These are phyloP conservation scores for Diploscapter pachys DNA, from an alignment of 1,140 invertebrate genomes.

Conservation along the genomic window DNA sequence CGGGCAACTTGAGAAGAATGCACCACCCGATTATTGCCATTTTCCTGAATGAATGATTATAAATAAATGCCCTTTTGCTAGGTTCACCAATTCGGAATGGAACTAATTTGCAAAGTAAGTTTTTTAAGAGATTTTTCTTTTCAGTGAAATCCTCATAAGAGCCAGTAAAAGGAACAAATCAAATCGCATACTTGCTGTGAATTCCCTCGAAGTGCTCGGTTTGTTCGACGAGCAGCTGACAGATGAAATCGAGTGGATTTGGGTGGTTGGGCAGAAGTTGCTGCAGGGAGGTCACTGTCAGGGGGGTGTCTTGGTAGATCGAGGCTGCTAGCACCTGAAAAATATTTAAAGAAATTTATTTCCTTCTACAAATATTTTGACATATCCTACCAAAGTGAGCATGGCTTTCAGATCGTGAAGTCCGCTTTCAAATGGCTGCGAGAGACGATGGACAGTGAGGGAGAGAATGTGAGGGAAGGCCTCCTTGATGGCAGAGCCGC, in stretches of 20 bases:
- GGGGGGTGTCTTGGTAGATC: constrained; percentile 83
- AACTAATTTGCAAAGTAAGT: no score
- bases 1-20: constrained; percentile 34
- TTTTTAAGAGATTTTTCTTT: no score
- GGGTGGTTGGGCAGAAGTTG: constrained; percentile 68
- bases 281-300: constrained; percentile 77
- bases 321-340: constrained; percentile 79
- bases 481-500: constrained; percentile 70
- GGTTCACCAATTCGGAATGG: no score
- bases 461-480: constrained; percentile 73
- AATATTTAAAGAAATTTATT: not conserved
- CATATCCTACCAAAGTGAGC: constrained; percentile 35
- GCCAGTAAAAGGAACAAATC: no score
- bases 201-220: constrained; percentile 46
- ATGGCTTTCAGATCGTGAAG: constrained; percentile 39
- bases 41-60: not conserved
- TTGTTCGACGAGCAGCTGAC: constrained; percentile 81
- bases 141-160: no score
- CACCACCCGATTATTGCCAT: constrained; percentile 51
- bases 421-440: constrained; percentile 9
- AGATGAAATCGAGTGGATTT: constrained; percentile 78
- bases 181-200: constrained; percentile 33
- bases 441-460: constrained; percentile 76
- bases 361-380: not conserved
- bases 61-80: no score